Base-by-base conservation (phyloP, 2,113 vertebrate genomes). In the Oncorhynchus gorbuscha region DNA sequence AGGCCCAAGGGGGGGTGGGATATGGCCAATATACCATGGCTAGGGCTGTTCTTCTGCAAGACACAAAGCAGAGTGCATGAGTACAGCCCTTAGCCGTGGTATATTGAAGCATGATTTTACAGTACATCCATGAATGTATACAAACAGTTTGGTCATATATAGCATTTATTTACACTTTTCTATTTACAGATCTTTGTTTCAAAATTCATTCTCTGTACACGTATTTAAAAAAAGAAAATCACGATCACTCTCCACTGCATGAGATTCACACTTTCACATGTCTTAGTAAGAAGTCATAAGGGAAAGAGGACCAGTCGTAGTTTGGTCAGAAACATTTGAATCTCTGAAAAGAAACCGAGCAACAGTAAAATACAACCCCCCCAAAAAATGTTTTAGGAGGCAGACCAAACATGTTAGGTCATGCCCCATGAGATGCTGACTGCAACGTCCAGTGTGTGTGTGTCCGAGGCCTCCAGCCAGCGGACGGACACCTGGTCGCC, bases 91-190 rank as follows among this genome's bases (percentile, higher is more conserved):
- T 39, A 9, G 39, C 39, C 39, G 8, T 39, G 51, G 18, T 58
- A 58, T 16, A 58, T 20, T 16, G 51, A 16, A 58, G 51, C 14
- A 58, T 58, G 5, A 18, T 4, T 20, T 18, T 20, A 62, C n/a
- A 62, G 59, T 22, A 22, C 59, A 62, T 58, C 55, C 55, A 58
- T 58, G 55, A 22, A 62, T 22, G n/a, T 22, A 62, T 24, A 62
- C 55, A 67, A 73, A 70, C 18, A n/a, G 14, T 74, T 86, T 83
- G 55, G 77, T 92, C 86, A 91, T 94, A 92, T 91, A 92, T 90
- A 90, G 86, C 84, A 92, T 94, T 94, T 94, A 94, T 94, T 94
- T 94, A 94, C 93, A 94, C 86, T 84, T 30, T 91, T 92, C 79
- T 94, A 94, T 94, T 92, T 94, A 94, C 93, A 94, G 75, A 87